Base-by-base conservation (phyloP, 2,888 invertebrate species). In the Melanostoma scalare region DNA sequence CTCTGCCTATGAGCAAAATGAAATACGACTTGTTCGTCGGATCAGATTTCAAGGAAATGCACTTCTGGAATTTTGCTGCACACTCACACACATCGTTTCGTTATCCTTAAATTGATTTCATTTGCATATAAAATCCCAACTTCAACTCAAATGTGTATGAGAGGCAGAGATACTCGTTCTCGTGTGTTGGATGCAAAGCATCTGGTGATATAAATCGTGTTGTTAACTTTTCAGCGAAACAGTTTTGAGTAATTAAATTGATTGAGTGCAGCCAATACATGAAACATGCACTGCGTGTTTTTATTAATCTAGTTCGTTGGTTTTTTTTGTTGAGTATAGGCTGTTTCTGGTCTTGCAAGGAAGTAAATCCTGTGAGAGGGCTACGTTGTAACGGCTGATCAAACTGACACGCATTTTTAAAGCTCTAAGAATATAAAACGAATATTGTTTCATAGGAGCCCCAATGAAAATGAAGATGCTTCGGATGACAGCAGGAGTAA, bases 31-130 rank as follows among this genome's bases (percentile, higher is more conserved):
- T 82, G 77, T 72, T 69, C 44, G 44, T 72, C 67, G 61, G 50
- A 77, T 82, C 77, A 68, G 77, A 82, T 82, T 82, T 77, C 77
- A 82, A 73, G 81, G 68, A 82, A 82, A 77, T 56, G 52, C 50
- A 63, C 68, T 68, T 56, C 52, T 72, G 76, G 61, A 76, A 72
- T 76, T 71, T 61, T 55, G 67, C 42, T 55, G 67, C 42, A 73
- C 68, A 68, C 76, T 74, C 38, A 67, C 60, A 60, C 58, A 77
- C 52, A 73, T 77, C 71, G 76, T 77, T 82, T 82, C 67, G 76
- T 82, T 82, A 82, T 82, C 81, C 77, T 63, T 48, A 68, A 82
- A 77, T 63, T 82, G 81, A 82, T 77, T 77, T 68, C 6, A 77
- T 77, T 82, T 74, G 74, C 79, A 74, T 74, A 63, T 35, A 31